Conservation (phyloP, 2,113 vertebrate species). For the Eubucco bourcierii region DNA sequence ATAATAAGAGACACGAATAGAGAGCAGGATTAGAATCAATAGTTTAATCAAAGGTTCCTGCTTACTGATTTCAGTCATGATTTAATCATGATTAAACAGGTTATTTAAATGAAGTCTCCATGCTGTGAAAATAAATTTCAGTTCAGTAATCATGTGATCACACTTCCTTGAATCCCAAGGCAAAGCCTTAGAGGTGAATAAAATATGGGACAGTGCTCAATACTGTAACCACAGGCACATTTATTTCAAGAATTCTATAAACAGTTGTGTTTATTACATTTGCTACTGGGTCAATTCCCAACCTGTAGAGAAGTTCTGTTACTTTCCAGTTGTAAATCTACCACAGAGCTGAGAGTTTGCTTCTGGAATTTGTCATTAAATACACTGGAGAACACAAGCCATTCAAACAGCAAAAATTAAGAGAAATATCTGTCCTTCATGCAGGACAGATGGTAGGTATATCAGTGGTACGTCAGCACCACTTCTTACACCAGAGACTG, state of each 20-base stretch:
- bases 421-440: conserved; percentile 31
- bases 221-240: background rate
- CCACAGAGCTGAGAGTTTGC: background rate
- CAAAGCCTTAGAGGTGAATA: background rate
- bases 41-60: conserved; percentile 15
- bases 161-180: background rate
- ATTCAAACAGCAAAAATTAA: conserved; percentile 3
- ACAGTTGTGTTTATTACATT: background rate
- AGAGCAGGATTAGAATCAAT: conserved; percentile 28
- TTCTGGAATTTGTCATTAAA: conserved; percentile 29
- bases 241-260: background rate
- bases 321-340: background rate
- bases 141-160: background rate
- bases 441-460: background rate
- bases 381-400: conserved; percentile 27
- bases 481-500: background rate
- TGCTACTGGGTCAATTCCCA: background rate
- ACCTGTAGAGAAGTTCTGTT: background rate
- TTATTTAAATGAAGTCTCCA: conserved; percentile 11
- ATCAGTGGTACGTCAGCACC: background rate
- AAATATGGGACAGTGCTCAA: background rate
- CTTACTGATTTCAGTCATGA: conserved; percentile 24
- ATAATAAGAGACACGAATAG: background rate
- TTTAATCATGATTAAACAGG: conserved; percentile 10
- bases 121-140: conserved; percentile 6